These are phyloP conservation scores for Chelonoidis abingdonii DNA, from an alignment of 2,113 vertebrate species.

Conservation along the genomic window DNA sequence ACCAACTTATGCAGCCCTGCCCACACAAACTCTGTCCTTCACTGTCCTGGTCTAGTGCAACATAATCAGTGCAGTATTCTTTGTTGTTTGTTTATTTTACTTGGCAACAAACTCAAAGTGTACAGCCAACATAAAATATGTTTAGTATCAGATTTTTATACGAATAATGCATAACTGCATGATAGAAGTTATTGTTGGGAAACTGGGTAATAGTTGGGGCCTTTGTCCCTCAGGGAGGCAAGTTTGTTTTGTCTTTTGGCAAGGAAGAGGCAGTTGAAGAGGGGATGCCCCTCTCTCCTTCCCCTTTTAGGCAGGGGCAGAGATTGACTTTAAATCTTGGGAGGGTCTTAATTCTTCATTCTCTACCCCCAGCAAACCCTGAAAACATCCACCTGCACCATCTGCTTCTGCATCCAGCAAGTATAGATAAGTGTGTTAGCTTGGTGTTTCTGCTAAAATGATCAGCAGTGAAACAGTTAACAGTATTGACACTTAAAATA, in stretches of 20 bases:
- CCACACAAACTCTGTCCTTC: not conserved
- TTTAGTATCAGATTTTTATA: not conserved
- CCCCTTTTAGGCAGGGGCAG: not conserved
- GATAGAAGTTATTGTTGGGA: not conserved
- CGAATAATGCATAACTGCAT: not conserved
- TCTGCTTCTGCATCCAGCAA: not conserved
- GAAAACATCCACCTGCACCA: not conserved
- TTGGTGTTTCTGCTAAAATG: not conserved
- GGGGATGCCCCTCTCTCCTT: not conserved
- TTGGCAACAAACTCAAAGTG: not conserved
- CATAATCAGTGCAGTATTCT: not conserved
- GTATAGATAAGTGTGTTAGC: not conserved
- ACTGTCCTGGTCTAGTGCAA: not conserved
- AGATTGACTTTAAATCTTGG: not conserved
- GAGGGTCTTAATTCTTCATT: not conserved
- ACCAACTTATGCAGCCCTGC: not conserved
- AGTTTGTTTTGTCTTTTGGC: not conserved
- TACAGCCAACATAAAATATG: not conserved
- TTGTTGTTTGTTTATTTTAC: not conserved
- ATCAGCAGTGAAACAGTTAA: not conserved
- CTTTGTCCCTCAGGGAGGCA: not conserved
- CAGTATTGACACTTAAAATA: not conserved
- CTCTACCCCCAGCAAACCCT: not conserved
- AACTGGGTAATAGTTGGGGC: not conserved
- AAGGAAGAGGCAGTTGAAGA: not conserved